Conservation (phyloP, 2,113 vertebrate genomes). For the Sigmodon hispidus region DNA sequence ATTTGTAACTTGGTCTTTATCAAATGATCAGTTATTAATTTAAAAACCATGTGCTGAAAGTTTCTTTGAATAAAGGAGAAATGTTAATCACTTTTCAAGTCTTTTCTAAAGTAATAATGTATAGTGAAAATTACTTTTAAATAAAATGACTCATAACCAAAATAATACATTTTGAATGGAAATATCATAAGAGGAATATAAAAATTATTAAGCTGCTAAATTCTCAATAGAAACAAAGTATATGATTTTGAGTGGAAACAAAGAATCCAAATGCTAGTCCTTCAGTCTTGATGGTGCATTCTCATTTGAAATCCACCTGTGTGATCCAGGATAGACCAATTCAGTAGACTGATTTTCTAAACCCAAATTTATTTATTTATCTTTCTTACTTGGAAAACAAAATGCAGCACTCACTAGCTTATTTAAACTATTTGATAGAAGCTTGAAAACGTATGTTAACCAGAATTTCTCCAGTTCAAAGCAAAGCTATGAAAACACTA, state of each 20-base stretch:
- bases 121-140: conserved; percentile 49
- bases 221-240: conserved; percentile 30
- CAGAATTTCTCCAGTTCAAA: conserved; percentile 76
- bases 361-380: conserved; percentile 64
- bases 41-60: background rate
- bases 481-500: conserved; percentile 70
- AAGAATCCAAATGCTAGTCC: background rate
- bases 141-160: background rate
- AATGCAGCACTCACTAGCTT: conserved; percentile 56
- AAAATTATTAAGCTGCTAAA: background rate
- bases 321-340: conserved; percentile 67
- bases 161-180: conserved; percentile 27
- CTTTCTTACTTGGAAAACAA: conserved; percentile 64
- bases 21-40: background rate
- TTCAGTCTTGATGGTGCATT: conserved; percentile 43
- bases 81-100: background rate
- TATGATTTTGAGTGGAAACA: background rate
- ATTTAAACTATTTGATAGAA: conserved; percentile 79
- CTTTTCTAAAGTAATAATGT: conserved; percentile 25
- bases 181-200: conserved; percentile 7
- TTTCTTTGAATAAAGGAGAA: conserved; percentile 19
- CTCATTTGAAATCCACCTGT: conserved; percentile 76
- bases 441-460: conserved; percentile 78
- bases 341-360: conserved; percentile 60
- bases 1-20: background rate